phyloP scores from a whole-genome alignment of 2,888 invertebrate genomes.

The Drosophila diplacantha region DNA sequence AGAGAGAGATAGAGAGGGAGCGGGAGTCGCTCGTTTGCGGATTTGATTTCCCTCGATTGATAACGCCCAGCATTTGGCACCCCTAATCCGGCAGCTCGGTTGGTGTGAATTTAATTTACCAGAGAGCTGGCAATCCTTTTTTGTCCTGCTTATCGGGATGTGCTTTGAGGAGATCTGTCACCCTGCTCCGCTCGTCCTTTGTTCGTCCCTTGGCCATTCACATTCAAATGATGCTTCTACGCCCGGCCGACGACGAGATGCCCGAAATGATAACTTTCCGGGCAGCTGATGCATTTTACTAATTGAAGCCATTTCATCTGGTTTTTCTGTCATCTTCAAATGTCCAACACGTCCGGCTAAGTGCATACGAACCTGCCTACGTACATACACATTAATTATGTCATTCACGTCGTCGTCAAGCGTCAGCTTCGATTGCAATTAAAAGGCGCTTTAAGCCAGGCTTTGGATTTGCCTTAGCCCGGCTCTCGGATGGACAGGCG shows the following conservation, averaged over 20 bases:
- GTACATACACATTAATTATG: constrained; percentile 68
- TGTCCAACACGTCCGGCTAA: constrained; percentile 69
- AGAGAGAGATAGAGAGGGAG: no score
- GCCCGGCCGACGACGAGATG: constrained; percentile 4
- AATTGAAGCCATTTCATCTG: constrained; percentile 49
- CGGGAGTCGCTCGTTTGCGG: constrained; percentile 52
- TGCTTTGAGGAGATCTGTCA: constrained; percentile 18
- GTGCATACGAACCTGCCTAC: constrained; percentile 56
- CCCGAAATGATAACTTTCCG: constrained; percentile 31
- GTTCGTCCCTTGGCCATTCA: constrained; percentile 25
- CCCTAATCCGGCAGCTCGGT: constrained; percentile 56
- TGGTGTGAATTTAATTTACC: constrained; percentile 72
- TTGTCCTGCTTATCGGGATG: constrained; percentile 64
- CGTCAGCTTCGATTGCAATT: constrained; percentile 62
- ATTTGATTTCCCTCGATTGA: constrained; percentile 60
- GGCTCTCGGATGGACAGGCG: constrained; percentile 45
- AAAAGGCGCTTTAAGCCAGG: constrained; percentile 69
- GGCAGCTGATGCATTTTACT: constrained; percentile 63
- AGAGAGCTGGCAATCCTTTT: constrained; percentile 53
- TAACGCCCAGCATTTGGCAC: constrained; percentile 28
- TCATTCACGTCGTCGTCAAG: constrained; percentile 70
- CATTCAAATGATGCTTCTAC: constrained; percentile 29
- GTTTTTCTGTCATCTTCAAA: constrained; percentile 64
- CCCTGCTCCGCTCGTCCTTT: constrained; percentile 19
- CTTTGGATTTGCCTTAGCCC: constrained; percentile 20